Conservation (phyloP, 2,113 vertebrate species). For the Apteryx owenii region DNA sequence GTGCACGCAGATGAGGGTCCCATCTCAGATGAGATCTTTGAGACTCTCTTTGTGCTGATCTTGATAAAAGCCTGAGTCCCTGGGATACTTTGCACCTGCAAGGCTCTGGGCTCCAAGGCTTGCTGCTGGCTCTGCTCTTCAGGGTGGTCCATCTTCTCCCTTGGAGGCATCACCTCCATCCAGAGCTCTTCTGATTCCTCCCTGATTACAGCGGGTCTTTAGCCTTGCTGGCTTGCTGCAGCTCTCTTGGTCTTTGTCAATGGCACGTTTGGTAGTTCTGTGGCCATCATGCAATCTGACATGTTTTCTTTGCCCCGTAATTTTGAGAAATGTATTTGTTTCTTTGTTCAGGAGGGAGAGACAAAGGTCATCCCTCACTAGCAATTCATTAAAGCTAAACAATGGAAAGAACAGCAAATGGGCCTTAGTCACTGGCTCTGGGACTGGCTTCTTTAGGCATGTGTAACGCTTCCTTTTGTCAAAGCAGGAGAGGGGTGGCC, state of each 20-base stretch:
- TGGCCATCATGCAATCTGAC: background rate
- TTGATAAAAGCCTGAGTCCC: background rate
- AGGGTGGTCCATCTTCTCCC: background rate
- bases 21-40: background rate
- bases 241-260: background rate
- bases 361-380: conserved; percentile 52
- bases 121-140: fast-evolving
- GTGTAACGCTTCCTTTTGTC: conserved; percentile 29
- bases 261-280: background rate
- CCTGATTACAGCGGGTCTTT: fast-evolving
- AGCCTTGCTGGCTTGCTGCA: fast-evolving
- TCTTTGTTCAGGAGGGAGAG: conserved; percentile 43
- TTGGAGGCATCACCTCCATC: background rate
- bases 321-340: conserved; percentile 15
- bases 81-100: fast-evolving
- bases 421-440: background rate
- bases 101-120: background rate
- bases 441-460: background rate
- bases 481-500: background rate
- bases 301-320: background rate
- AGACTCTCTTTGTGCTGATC: background rate
- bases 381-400: conserved; percentile 54
- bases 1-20: background rate
- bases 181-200: background rate
- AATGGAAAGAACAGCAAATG: conserved; percentile 55